phyloP scores from a whole-genome alignment of 2,113 vertebrate genomes.

The Pelobates fuscus region DNA sequence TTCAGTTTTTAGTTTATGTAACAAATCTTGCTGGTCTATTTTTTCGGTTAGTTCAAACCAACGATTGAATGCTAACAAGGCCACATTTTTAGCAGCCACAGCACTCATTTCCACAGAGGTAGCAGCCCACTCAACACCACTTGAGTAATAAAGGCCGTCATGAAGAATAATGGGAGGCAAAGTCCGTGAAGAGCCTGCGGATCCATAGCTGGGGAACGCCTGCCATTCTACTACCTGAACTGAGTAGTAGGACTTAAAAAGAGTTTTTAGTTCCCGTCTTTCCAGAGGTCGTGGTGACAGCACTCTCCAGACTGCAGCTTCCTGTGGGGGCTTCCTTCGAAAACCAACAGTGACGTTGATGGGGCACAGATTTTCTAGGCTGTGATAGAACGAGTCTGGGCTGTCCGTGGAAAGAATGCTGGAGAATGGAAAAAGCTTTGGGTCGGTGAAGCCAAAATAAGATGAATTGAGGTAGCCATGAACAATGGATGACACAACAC shows the following conservation, averaged over 20 bases:
- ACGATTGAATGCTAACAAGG: conserved; percentile 90
- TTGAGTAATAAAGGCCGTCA: conserved; percentile 91
- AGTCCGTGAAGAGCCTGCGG: conserved; percentile 57
- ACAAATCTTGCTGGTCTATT: conserved; percentile 94
- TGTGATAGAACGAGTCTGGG: conserved; percentile 82
- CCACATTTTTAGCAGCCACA: conserved; percentile 93
- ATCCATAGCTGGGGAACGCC: conserved; percentile 79
- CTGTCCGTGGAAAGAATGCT: conserved; percentile 86
- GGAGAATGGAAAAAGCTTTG: conserved; percentile 91
- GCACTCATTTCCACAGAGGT: conserved; percentile 95
- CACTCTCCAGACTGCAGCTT: conserved; percentile 91
- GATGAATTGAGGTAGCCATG: conserved; percentile 97
- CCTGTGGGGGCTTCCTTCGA: conserved; percentile 91
- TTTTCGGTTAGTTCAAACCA: conserved; percentile 91
- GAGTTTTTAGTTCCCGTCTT: conserved; percentile 86
- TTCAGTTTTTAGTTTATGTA: conserved; percentile 96
- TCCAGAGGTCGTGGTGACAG: conserved; percentile 81
- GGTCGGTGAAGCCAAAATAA: conserved; percentile 90
- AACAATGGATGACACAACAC: conserved; percentile 83
- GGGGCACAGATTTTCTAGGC: conserved; percentile 85
- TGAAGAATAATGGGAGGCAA: conserved; percentile 86
- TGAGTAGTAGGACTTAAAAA: conserved; percentile 96
- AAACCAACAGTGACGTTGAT: conserved; percentile 86
- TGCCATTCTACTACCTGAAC: conserved; percentile 92
- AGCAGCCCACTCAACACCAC: conserved; percentile 88